These are phyloP conservation scores for Mugil cephalus DNA, from an alignment of 2,113 vertebrate species.

Conservation along the genomic window DNA sequence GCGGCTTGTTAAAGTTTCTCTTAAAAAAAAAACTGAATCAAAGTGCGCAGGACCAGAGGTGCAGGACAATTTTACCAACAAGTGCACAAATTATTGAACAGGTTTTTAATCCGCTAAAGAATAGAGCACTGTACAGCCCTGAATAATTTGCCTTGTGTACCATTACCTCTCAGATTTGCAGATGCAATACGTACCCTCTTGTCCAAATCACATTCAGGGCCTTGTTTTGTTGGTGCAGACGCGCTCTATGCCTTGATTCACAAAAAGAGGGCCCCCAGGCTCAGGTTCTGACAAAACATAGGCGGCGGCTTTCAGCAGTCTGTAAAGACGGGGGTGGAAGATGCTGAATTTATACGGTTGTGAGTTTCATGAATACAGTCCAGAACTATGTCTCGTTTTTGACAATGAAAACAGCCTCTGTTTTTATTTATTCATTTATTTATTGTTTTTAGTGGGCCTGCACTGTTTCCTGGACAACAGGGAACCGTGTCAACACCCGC, in stretches of 20 bases:
- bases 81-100: conserved; percentile 22
- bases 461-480: conserved; percentile 45
- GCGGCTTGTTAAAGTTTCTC: not conserved
- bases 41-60: conserved; percentile 16
- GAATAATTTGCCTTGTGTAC: conserved; percentile 56
- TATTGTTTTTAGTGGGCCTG: conserved; percentile 13
- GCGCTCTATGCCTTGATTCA: conserved; percentile 39
- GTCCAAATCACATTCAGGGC: conserved; percentile 33
- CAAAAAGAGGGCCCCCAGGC: conserved; percentile 36
- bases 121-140: not conserved
- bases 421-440: not conserved
- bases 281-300: conserved; percentile 60
- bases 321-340: not conserved
- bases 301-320: conserved; percentile 1
- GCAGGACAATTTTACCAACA: conserved; percentile 31
- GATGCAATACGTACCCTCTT: not conserved
- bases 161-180: conserved; percentile 38
- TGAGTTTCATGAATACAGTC: conserved; percentile 31
- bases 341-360: conserved; percentile 37
- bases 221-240: conserved; percentile 28
- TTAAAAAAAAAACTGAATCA: too few species aligned
- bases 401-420: conserved; percentile 38
- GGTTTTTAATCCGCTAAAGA: not conserved
- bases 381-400: conserved; percentile 38
- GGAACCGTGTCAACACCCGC: conserved; percentile 40